Conservation (phyloP, 1,140 invertebrate genomes). For the Penaeus indicus region DNA sequence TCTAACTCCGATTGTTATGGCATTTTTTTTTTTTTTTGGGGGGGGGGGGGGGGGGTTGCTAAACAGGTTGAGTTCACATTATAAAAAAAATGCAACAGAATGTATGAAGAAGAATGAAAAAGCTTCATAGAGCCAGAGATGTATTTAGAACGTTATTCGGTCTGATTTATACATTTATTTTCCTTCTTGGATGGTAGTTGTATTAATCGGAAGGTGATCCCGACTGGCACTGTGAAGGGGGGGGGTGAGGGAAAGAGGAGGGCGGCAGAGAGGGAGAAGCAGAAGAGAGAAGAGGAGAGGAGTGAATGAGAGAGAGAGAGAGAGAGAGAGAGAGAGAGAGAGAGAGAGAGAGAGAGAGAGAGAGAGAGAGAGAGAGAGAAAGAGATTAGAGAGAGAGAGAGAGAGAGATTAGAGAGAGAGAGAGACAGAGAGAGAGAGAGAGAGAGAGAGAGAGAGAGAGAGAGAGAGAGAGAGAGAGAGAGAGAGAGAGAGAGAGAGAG, state of each 20-base stretch:
- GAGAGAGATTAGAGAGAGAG: too few relatives aligned
- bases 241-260: not conserved
- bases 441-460: not conserved
- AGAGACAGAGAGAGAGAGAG: not conserved
- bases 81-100: not conserved
- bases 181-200: too few relatives aligned
- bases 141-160: not conserved
- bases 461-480: slow-evolving; percentile 8
- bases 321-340: too few relatives aligned
- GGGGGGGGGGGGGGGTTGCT: not conserved
- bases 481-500: not conserved
- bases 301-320: too few relatives aligned
- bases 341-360: too few relatives aligned
- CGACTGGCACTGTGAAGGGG: not conserved
- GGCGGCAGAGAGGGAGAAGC: not conserved
- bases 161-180: too few relatives aligned
- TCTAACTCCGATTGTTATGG: not conserved
- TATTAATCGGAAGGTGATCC: too few relatives aligned
- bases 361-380: too few relatives aligned
- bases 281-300: not conserved
- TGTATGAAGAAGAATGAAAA: too few relatives aligned
- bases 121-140: not conserved
- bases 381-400: too few relatives aligned
- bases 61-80: too few relatives aligned
- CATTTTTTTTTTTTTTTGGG: not conserved